Conservation (phyloP, 2,797 vertebrate genomes). For the Pyrocephalus nanus region DNA sequence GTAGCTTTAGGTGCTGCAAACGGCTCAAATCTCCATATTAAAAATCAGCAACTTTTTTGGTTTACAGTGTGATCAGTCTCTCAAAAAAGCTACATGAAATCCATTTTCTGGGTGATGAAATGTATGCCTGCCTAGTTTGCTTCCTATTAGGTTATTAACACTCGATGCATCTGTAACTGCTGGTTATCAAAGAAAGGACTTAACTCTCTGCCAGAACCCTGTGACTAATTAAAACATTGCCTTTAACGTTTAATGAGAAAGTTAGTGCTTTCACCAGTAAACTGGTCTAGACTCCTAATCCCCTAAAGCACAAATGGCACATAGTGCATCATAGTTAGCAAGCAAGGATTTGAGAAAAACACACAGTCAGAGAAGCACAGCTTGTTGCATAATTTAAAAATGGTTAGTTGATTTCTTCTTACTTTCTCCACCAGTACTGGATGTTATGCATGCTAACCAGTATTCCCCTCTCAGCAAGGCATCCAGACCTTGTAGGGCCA, state of each 20-base stretch:
- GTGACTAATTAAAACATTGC: slow-evolving; percentile 36
- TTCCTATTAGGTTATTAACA: slow-evolving; percentile 39
- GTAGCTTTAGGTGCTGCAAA: neutral
- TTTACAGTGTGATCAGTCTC: neutral
- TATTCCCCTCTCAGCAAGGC: neutral
- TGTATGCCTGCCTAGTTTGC: neutral
- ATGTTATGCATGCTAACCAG: neutral
- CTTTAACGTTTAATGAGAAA: neutral
- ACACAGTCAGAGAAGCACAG: neutral
- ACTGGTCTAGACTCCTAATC: neutral
- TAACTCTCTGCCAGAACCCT: slow-evolving; percentile 5
- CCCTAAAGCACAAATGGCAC: neutral
- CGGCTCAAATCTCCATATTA: neutral
- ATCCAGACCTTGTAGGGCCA: slow-evolving; percentile 7
- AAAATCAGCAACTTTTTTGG: neutral
- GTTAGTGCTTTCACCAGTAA: neutral
- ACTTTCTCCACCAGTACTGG: neutral
- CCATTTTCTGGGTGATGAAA: neutral
- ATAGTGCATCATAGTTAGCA: neutral
- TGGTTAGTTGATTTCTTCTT: neutral
- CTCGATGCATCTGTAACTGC: neutral
- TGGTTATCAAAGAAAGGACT: slow-evolving; percentile 6
- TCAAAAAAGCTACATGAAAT: neutral
- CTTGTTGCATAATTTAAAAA: neutral
- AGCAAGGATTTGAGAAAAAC: neutral